Evolutionary conservation across 2,113 vertebrate species (phyloP).

Genomic region (Patagioenas fasciata): DNA sequence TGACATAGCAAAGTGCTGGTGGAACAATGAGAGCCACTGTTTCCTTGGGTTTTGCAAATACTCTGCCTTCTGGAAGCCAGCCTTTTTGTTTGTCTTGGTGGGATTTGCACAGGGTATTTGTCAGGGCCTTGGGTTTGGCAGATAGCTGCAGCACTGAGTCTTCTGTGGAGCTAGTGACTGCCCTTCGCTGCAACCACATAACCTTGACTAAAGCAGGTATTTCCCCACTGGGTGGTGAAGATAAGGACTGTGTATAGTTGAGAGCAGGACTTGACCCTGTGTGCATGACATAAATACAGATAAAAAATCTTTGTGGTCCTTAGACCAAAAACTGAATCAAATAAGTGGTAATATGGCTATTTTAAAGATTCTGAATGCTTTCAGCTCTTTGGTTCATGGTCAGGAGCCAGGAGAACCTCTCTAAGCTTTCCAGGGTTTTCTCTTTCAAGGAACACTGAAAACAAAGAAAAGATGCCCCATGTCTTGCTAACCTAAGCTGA

Average conservation of each 20-base stretch:
- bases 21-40: conserved; percentile 45
- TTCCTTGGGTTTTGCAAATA: conserved; percentile 13
- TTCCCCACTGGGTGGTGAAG: neutral
- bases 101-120: neutral
- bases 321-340: too few species aligned
- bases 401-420: conserved; percentile 2
- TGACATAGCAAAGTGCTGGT: conserved; percentile 12
- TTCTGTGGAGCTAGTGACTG: neutral
- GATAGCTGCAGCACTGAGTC: neutral
- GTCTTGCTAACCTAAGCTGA: neutral
- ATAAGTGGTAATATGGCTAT: neutral
- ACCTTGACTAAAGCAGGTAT: neutral
- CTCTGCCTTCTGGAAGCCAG: conserved; percentile 19
- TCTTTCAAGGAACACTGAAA: neutral
- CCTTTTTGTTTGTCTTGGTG: conserved; percentile 48
- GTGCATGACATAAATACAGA: neutral
- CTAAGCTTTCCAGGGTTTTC: neutral
- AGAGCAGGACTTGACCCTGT: neutral
- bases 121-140: neutral
- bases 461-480: neutral
- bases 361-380: conserved; percentile 2
- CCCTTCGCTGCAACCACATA: neutral
- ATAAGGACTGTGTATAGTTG: neutral
- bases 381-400: neutral
- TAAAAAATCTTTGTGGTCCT: neutral